Base-by-base conservation (phyloP, 1,140 invertebrate species). In the Zaprionus tsacasi region DNA sequence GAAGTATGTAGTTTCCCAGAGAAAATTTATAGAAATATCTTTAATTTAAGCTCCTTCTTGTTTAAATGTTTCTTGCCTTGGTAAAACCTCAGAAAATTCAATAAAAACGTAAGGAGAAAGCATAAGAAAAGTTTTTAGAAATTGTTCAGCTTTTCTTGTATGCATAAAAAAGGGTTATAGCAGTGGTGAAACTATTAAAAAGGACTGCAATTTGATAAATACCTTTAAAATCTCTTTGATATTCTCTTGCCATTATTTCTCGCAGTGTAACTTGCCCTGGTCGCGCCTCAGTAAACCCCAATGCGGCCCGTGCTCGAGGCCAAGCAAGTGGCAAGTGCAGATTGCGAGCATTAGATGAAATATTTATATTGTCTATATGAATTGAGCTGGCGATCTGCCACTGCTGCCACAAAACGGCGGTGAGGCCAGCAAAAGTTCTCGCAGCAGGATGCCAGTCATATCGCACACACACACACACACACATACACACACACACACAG, bases 271-370 rank as follows among this genome's bases (percentile, higher is more conserved):
- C 10, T 25, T 50, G 45, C n/a, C 27, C 45, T 52, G 27, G 30
- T 43, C 6, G 13, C 6, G 40, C n/a, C n/a, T 45, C n/a, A 45
- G 40, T n/a, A 15, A 45, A 45, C 7, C n/a, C n/a, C 7, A 45
- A 15, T 3, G 13, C 40, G n/a, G 40, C 40, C 30, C 27, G 17
- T n/a, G 56, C 60, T 33, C 56, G 57, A 59, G 57, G 70, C 48
- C 40, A 57, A 36, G 63, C 78, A 77, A 81, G 88, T 81, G 89
- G 88, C 90, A 91, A 91, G 90, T 91, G 90, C 90, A 91, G 89
- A 91, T 91, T 91, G 82, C 82, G 71, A 91, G 75, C 80, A 91
- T 91, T 90, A 91, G 90, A 91, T 91, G 89, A 90, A 91, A 89
- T 86, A 89, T 88, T 88, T 88, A 88, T 88, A 88, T 87, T 91